A percentile compares a stretch with the other conserved stretches of the same genome.
Evolutionary conservation across 2,888 invertebrate genomes (phyloP).

Genomic region (Balanococcus diminutus): DNA sequence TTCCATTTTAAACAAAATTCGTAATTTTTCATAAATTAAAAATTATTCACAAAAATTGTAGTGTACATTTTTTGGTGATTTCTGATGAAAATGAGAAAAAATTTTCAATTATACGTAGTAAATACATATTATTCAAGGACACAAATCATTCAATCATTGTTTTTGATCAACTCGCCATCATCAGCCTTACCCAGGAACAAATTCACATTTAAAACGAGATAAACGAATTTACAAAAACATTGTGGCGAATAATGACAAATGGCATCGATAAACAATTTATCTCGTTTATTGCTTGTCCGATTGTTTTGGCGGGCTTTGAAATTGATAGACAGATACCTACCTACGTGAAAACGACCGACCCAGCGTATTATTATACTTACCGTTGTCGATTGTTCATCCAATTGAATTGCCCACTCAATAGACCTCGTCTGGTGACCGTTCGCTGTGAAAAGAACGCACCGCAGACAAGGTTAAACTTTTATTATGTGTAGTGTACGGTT

Average conservation of each 20-base stretch:
- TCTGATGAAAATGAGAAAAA: too few species aligned
- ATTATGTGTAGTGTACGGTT: background rate
- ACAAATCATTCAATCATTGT: too few species aligned
- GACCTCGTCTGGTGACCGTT: slow-evolving; percentile 12
- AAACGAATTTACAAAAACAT: background rate
- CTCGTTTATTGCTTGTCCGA: background rate
- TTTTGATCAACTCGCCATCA: too few species aligned
- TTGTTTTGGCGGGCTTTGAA: background rate
- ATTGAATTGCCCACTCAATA: background rate
- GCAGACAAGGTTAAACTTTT: slow-evolving; percentile 25
- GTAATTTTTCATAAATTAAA: too few species aligned
- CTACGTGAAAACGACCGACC: background rate
- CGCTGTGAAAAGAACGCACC: background rate
- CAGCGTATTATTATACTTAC: background rate
- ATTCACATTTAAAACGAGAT: background rate
- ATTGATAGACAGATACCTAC: background rate
- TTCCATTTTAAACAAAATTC: too few species aligned
- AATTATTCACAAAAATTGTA: too few species aligned
- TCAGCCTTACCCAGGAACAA: too few species aligned
- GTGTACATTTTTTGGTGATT: too few species aligned
- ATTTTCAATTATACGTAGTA: too few species aligned
- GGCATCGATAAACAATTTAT: background rate
- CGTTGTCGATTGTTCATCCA: background rate
- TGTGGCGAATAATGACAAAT: background rate
- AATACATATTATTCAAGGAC: too few species aligned